Conservation (phyloP, 1,140 invertebrate species). For the Liolophura sinensis region DNA sequence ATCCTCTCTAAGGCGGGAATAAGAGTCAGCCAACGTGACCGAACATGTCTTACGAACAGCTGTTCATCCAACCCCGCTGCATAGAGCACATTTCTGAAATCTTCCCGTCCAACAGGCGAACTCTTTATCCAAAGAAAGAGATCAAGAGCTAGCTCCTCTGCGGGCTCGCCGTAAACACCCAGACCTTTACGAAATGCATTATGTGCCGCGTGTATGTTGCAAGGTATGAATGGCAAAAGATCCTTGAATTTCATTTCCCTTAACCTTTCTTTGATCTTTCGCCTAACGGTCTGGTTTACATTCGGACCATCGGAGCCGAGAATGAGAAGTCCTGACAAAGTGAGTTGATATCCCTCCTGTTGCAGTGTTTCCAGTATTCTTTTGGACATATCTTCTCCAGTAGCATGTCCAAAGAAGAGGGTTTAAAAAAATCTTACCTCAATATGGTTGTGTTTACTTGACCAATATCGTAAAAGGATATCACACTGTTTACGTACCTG, state of each 20-base stretch:
- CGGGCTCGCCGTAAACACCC: slow-evolving; percentile 25
- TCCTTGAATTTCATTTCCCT: slow-evolving; percentile 11
- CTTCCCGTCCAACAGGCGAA: slow-evolving; percentile 28
- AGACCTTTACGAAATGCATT: slow-evolving; percentile 36
- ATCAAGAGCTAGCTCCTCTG: slow-evolving; percentile 24
- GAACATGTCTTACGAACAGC: slow-evolving; percentile 39
- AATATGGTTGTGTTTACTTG: background rate
- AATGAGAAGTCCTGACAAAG: slow-evolving; percentile 20
- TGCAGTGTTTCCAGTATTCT: slow-evolving; percentile 4
- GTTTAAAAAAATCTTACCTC: slow-evolving; percentile 3
- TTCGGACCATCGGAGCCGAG: slow-evolving; percentile 40
- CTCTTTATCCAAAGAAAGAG: slow-evolving; percentile 37
- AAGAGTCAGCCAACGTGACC: slow-evolving; percentile 34
- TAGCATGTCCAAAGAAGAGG: slow-evolving; percentile 17
- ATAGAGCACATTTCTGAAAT: slow-evolving; percentile 29
- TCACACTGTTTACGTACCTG: slow-evolving; percentile 13
- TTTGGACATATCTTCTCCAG: slow-evolving; percentile 3
- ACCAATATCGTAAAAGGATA: slow-evolving; percentile 9
- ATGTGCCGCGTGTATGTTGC: slow-evolving; percentile 35
- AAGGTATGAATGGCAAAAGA: slow-evolving; percentile 24
- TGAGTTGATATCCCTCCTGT: slow-evolving; percentile 5
- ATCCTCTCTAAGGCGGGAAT: slow-evolving; percentile 25
- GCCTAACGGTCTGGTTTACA: slow-evolving; percentile 39
- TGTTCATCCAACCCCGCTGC: slow-evolving; percentile 17
- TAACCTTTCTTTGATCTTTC: slow-evolving; percentile 27